Base-by-base conservation (phyloP, 2,797 vertebrate genomes). In the Tauraco hartlaubi region DNA sequence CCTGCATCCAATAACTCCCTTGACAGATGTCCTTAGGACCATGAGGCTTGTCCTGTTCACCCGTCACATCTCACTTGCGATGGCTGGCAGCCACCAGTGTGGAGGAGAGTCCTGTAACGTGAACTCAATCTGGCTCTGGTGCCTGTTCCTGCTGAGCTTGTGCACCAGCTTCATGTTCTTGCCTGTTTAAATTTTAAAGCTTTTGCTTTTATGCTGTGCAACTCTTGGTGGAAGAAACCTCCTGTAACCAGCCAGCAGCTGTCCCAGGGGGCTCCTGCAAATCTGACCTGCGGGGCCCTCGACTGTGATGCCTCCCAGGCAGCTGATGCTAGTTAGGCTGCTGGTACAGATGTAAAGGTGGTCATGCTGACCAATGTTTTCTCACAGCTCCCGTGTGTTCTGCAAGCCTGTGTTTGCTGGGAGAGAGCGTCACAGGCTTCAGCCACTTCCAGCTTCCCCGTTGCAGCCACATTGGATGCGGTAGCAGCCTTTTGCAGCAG, bases 61-160 rank as follows among this genome's bases (percentile, higher is more conserved):
- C 1, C 1, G n/a, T 71, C 8, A 7, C 37, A 22, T 52, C 18
- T 78, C 5, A 3, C 48, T 86, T 68, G 15, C 0, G 0, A 33
- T 28, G 29, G 49, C 64, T 28, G 44, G 9, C 17, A 48, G 59
- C 11, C 35, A 55, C 35, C 5, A 4, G 5, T 11, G 52, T 33
- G 54, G 35, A 62, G 31, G 5, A 46, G 23, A 43, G 44, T 48
- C 52, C 55, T 59, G 39, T 41, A 55, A 48, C 0, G 0, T 48
- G 48, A 79, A 44, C 51, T 62, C 51, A 15, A 9, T 18, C 35
- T 77, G 63, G 17, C 12, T 59, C 39, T 59, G 39, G 33, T 43
- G 51, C 44, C 43, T 63, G 21, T 55, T 90, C 79, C 51, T 87
- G 67, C 64, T 91, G 55, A 83, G 33, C 51, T 72, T 49, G 37